Conservation (phyloP, 2,797 vertebrate species). For the Clarias laeviceps region DNA sequence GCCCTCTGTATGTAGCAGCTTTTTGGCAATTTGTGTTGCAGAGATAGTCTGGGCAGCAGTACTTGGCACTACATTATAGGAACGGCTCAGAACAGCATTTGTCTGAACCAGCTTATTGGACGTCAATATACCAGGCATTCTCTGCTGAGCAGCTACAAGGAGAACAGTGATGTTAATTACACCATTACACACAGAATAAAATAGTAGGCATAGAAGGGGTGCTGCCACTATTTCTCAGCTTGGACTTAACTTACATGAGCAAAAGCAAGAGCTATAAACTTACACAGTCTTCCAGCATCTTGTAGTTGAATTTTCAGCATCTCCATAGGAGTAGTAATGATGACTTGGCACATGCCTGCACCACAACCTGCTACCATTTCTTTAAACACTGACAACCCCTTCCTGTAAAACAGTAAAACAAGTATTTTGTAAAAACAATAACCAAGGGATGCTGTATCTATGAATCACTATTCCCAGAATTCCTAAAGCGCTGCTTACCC, state of each 20-base stretch:
- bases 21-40: conserved; percentile 79
- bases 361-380: conserved; percentile 86
- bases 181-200: neutral
- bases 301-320: conserved; percentile 88
- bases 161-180: neutral
- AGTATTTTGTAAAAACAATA: neutral
- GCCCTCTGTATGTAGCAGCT: conserved; percentile 76
- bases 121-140: conserved; percentile 69
- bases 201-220: neutral
- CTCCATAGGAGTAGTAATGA: conserved; percentile 86
- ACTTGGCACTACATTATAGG: conserved; percentile 73
- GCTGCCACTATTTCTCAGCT: neutral
- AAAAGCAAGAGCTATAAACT: conserved; percentile 19
- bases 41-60: conserved; percentile 66
- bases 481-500: conserved; percentile 68
- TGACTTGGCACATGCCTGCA: conserved; percentile 83
- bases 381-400: conserved; percentile 75
- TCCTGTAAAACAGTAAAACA: conserved; percentile 68
- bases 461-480: neutral
- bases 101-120: conserved; percentile 72
- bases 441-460: neutral
- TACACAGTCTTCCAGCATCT: conserved; percentile 82
- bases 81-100: conserved; percentile 75
- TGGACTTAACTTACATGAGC: neutral
- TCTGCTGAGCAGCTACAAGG: conserved; percentile 75